These are phyloP conservation scores for Gallinago jamesoni DNA, from an alignment of 2,113 vertebrate genomes.

Conservation along the genomic window DNA sequence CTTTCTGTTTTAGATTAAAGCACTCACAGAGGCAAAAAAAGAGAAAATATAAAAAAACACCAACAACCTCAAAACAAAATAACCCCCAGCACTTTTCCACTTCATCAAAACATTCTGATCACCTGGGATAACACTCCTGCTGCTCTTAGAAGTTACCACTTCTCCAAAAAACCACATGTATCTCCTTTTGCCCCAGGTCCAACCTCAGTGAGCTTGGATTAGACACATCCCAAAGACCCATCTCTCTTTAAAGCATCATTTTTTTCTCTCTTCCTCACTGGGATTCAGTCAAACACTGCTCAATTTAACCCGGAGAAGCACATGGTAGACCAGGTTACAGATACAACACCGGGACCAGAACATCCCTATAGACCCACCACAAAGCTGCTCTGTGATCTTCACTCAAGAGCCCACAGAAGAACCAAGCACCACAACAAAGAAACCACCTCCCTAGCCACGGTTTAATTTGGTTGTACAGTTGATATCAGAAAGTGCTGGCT, in stretches of 20 bases:
- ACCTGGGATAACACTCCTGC: not conserved
- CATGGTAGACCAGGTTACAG: fast-evolving
- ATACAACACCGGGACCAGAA: fast-evolving
- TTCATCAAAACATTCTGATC: not conserved
- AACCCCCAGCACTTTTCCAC: not conserved
- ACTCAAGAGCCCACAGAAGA: not conserved
- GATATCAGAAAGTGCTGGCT: fast-evolving
- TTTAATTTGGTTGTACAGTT: fast-evolving
- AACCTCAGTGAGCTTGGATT: fast-evolving
- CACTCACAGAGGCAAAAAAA: fast-evolving
- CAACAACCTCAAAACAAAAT: not conserved
- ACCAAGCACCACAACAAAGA: not conserved
- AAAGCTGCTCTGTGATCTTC: fast-evolving
- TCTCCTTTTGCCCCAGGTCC: not conserved
- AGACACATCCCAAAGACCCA: not conserved
- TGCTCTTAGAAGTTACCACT: not conserved
- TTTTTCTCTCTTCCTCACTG: not conserved
- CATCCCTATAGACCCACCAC: too few species aligned
- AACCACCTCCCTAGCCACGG: fast-evolving
- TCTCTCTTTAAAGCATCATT: fast-evolving
- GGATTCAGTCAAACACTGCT: fast-evolving
- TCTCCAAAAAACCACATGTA: fast-evolving
- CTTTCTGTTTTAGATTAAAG: not conserved
- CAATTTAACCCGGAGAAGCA: fast-evolving
- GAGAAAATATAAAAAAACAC: fast-evolving